Conservation (phyloP, 23 tunicate species). For the Botrylloides violaceus region DNA sequence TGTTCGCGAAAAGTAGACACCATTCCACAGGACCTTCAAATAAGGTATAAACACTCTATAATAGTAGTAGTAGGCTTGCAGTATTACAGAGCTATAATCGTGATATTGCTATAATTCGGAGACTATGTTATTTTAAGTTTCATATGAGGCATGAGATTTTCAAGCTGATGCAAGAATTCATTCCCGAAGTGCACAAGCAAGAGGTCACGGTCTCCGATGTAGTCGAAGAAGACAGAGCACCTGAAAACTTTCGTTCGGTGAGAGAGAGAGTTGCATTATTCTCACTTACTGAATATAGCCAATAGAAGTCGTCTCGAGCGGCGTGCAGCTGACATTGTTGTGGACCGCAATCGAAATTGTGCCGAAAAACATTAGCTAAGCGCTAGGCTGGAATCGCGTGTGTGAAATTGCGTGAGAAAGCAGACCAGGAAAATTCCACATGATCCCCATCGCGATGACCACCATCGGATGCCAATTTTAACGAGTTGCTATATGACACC, state of each 20-base stretch:
- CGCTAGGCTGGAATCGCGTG: no score
- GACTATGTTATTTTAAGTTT: neutral
- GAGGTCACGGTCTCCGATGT: slow-evolving; percentile 39
- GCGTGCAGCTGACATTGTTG: slow-evolving; percentile 30
- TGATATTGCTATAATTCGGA: neutral
- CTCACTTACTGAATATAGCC: neutral
- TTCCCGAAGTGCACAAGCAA: slow-evolving; percentile 35
- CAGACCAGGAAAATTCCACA: no score
- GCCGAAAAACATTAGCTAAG: no score
- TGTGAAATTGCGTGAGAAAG: no score
- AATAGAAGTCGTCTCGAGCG: slow-evolving; percentile 30
- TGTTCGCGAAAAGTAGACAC: slow-evolving; percentile 66
- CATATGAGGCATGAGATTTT: slow-evolving; percentile 16
- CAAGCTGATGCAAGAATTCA: slow-evolving; percentile 37
- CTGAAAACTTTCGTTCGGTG: slow-evolving; percentile 65
- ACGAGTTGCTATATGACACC: no score
- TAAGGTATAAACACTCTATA: slow-evolving; percentile 25
- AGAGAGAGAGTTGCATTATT: neutral
- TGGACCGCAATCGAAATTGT: neutral
- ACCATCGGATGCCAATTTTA: no score
- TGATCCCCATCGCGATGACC: no score
- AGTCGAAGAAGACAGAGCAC: slow-evolving; percentile 58
- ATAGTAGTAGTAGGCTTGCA: neutral
- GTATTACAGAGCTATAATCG: neutral
- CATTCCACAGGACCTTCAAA: slow-evolving; percentile 75